Base-by-base conservation (phyloP, 2,113 vertebrate genomes). In the Cryptomyrus ogoouensis region DNA sequence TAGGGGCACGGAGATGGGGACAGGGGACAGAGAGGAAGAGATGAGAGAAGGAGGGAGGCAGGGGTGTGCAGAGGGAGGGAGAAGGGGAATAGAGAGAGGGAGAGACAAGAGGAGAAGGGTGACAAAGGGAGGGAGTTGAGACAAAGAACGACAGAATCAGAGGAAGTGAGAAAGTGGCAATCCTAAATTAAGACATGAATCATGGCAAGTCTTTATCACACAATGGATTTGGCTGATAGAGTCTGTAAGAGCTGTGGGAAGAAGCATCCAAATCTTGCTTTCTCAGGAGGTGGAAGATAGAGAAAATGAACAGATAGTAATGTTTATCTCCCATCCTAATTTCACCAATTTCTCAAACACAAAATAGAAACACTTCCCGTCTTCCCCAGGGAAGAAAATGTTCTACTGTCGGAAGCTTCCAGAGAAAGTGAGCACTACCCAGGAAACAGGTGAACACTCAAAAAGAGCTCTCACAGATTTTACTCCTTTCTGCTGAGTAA, bases 151-250 rank as follows among this genome's bases (percentile, higher is more conserved):
- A 89, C 35, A 88, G 53, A 86, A 83, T 46, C 87, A 88, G 39
- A 13, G 21, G 83, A 47, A 21, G 52, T 24, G 83, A 27, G 52
- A 42, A 24, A 53, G 27, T 46, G 56, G 83, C n/a, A 70, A 90
- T 74, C 53, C 56, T 86, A 90, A 87, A 87, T 90, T 87, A 87
- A 90, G 44, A 31, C 84, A 66, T 35, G 56, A 47, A 27, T 83
- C 83, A 87, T 83, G 21, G 44, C 19, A 42, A 90, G 56, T 49
- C n/a, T 90, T 90, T 62, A 70, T 90, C 85, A 90, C 56, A 90
- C 66, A 87, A 58, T 70, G 56, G 89, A 90, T 90, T 89, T 87
- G 46, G 62, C 88, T 74, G 83, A 84, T 84, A 47, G 13, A 84
- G 44, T 84, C 83, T 84, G 39, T 46, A 84, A 84, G 83, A 83